Percentiles rank a stretch among this genome's conserved stretches.
Evolutionary conservation across 2,888 invertebrate genomes (phyloP).

Genomic region (Saturnia pavonia): DNA sequence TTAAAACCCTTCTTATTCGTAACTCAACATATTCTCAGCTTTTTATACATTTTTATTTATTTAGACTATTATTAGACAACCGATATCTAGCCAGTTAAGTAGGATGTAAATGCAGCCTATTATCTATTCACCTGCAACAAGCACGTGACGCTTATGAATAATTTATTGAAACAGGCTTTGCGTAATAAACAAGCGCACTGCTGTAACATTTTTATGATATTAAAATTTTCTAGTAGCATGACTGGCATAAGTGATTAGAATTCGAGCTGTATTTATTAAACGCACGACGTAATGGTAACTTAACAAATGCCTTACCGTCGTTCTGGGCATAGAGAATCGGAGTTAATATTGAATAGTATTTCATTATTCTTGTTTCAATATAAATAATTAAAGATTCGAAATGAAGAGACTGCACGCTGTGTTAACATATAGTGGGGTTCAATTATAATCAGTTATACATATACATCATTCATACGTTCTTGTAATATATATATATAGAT

Average conservation of each 20-base stretch:
- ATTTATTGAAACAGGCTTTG: conserved; percentile 2
- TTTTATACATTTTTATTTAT: not conserved
- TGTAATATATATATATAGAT: too few relatives aligned
- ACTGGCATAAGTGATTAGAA: not conserved
- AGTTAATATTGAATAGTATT: not conserved
- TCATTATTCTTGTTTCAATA: not conserved
- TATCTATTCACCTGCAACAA: not conserved
- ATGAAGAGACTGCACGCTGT: not conserved
- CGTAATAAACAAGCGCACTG: not conserved
- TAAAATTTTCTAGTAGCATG: not conserved
- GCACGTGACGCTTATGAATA: not conserved
- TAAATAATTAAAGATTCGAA: not conserved
- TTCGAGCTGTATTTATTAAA: not conserved
- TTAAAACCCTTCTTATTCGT: not conserved
- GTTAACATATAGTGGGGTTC: too few relatives aligned
- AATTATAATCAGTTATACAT: too few relatives aligned
- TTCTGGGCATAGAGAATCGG: not conserved
- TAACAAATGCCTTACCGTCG: not conserved
- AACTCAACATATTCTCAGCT: not conserved
- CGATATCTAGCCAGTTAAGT: not conserved
- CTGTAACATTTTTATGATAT: not conserved
- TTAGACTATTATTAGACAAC: not conserved
- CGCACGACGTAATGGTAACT: not conserved
- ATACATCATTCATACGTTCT: too few relatives aligned
- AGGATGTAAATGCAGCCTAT: conserved; percentile 9